These are phyloP conservation scores for Notodonta ziczac DNA, from an alignment of 2,888 invertebrate genomes.

Conservation along the genomic window DNA sequence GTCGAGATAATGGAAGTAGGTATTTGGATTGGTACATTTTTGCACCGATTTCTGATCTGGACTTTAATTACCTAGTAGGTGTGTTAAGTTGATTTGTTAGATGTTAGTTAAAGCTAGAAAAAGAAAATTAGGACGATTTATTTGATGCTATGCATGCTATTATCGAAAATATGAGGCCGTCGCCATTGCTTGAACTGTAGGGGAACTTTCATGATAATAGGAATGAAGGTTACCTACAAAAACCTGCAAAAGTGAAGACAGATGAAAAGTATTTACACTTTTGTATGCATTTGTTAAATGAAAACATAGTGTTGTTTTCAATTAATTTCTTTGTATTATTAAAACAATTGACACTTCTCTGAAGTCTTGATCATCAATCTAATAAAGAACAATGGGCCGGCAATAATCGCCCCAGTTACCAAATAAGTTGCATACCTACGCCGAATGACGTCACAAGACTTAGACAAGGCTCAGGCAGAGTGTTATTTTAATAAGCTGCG, in stretches of 20 bases:
- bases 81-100: too few species aligned
- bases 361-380: constrained; percentile 1
- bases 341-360: neutral
- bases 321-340: neutral
- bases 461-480: constrained; percentile 29
- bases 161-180: too few species aligned
- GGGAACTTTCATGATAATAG: too few species aligned
- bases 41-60: neutral
- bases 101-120: too few species aligned
- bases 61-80: neutral
- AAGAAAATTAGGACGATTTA: too few species aligned
- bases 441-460: constrained; percentile 34
- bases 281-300: neutral
- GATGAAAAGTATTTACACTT: neutral
- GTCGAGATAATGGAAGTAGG: neutral
- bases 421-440: constrained; percentile 17
- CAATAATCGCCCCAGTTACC: constrained; percentile 13
- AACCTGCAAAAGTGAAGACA: neutral
- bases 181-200: too few species aligned
- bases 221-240: neutral
- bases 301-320: neutral
- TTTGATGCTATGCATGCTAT: too few species aligned
- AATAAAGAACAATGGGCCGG: neutral
- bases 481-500: constrained; percentile 39
- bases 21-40: neutral